phyloP scores from a whole-genome alignment of 2,888 invertebrate species.

The Notodonta dromedarius region DNA sequence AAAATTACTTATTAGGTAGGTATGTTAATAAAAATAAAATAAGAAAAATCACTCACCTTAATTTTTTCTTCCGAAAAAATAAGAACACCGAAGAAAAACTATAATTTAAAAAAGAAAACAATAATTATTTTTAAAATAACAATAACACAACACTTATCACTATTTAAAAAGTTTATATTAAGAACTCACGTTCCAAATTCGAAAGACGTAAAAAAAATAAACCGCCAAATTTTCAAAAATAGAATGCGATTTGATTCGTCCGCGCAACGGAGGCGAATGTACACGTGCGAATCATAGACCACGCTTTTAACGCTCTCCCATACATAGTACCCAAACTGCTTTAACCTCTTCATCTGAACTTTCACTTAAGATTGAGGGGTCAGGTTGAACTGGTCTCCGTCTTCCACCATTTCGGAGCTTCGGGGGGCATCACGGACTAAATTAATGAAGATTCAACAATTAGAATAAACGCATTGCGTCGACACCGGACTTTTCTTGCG shows the following conservation, averaged over 20 bases:
- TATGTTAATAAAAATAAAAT: conserved; percentile 7
- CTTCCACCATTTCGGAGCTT: conserved; percentile 35
- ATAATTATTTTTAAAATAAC: conserved; percentile 18
- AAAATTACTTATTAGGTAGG: conserved; percentile 3
- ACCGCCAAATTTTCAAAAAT: conserved; percentile 31
- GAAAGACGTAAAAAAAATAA: conserved; percentile 20
- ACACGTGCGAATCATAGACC: conserved; percentile 48
- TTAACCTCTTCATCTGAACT: conserved; percentile 27
- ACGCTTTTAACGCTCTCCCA: conserved; percentile 47
- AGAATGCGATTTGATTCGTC: conserved; percentile 45
- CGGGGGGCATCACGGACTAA: conserved; percentile 50
- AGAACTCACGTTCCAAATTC: conserved; percentile 46
- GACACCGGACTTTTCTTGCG: conserved; percentile 52
- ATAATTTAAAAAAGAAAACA: conserved; percentile 31
- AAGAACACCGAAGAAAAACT: conserved; percentile 42
- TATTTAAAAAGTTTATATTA: conserved; percentile 26
- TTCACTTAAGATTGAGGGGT: conserved; percentile 26
- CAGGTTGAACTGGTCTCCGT: conserved; percentile 25
- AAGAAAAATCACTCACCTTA: conserved; percentile 42
- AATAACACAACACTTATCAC: conserved; percentile 46
- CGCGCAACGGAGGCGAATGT: conserved; percentile 46
- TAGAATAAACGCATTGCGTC: conserved; percentile 50
- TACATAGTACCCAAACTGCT: conserved; percentile 28
- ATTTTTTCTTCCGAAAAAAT: conserved; percentile 28
- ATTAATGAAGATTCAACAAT: conserved; percentile 71